phyloP scores from a whole-genome alignment of 2,888 invertebrate genomes.

The Pollenia labialis region DNA sequence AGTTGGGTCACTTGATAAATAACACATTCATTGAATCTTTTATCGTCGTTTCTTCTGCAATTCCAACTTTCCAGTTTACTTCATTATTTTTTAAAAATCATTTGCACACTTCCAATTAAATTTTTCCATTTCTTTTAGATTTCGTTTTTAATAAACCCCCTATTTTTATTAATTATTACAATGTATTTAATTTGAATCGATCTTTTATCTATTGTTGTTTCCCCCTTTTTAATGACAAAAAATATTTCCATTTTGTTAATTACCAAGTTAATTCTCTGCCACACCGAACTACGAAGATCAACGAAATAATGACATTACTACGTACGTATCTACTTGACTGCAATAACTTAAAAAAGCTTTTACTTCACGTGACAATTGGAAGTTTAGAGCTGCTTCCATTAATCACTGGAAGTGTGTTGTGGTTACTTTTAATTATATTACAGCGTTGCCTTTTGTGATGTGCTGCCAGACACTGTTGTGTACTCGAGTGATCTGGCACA shows the following conservation, averaged over 20 bases:
- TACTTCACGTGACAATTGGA: constrained; percentile 73
- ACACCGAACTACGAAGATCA: constrained; percentile 71
- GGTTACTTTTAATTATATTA: constrained; percentile 50
- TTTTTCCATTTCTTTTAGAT: constrained; percentile 16
- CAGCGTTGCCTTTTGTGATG: constrained; percentile 39
- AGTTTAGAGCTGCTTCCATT: constrained; percentile 58
- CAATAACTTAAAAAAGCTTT: constrained; percentile 69
- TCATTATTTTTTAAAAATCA: constrained; percentile 36
- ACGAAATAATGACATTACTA: constrained; percentile 73
- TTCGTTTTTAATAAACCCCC: neutral
- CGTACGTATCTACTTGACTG: constrained; percentile 58
- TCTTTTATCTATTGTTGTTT: constrained; percentile 3
- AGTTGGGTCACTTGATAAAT: constrained; percentile 68
- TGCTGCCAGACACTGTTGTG: constrained; percentile 46
- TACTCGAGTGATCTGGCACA: constrained; percentile 11
- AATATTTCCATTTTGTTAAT: constrained; percentile 14
- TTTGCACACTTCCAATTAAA: constrained; percentile 31
- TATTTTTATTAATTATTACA: neutral
- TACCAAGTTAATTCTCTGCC: constrained; percentile 61
- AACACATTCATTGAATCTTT: constrained; percentile 54
- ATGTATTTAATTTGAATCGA: neutral
- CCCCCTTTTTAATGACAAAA: neutral
- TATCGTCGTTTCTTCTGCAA: constrained; percentile 18
- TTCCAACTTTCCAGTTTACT: constrained; percentile 64
- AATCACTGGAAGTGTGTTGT: constrained; percentile 63